Evolutionary conservation across 2,888 invertebrate genomes (phyloP), one percentile per base, ranked within the genome.

Genomic region (Lasius platythorax): DNA sequence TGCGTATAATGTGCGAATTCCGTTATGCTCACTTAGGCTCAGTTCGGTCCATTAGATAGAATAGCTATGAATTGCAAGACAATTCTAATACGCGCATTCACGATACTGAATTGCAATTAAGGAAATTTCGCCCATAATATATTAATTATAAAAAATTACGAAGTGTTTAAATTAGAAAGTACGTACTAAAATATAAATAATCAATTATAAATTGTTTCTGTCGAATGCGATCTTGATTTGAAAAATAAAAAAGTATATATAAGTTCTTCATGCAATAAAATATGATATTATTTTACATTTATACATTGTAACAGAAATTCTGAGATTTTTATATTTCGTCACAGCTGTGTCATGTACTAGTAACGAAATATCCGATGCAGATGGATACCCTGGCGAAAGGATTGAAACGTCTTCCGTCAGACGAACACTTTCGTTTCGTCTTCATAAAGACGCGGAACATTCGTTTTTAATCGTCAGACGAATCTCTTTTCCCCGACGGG

Each of bases 1-100:
- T 68, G 56, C 78, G 66, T 63, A 76, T 70, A 81, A 79, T 53
- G 61, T n/a, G 18, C 33, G 28, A 61, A 74, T 50, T 46, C 61
- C 81, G 66, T 84, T 58, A 83, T 33, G 12, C 3, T 33, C 40
- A 33, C 43, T 63, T 70, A 50, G 5, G 50, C n/a, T 50, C 9
- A 6, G 53, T 50, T 72, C 28, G 1, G 12, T 40, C 11, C 8
- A 61, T 74, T 74, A 58, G 28, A 43, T 43, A 43, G 61, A 18
- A 40, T 73, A 18, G 18, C 11, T 15, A 30, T 33, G 43, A 15
- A 33, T 33, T 18, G 15, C 15, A 50, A 50, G 23, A 15, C 2
- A 18, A 46, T 37, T 12, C 2, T 18, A 18, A n/a, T 30, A 64
- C 23, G 8, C 12, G 23, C 5, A 40, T 28, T 33, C 3, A 5